phyloP scores from a whole-genome alignment of 2,797 vertebrate species.

The Lagocephalus sceleratus region DNA sequence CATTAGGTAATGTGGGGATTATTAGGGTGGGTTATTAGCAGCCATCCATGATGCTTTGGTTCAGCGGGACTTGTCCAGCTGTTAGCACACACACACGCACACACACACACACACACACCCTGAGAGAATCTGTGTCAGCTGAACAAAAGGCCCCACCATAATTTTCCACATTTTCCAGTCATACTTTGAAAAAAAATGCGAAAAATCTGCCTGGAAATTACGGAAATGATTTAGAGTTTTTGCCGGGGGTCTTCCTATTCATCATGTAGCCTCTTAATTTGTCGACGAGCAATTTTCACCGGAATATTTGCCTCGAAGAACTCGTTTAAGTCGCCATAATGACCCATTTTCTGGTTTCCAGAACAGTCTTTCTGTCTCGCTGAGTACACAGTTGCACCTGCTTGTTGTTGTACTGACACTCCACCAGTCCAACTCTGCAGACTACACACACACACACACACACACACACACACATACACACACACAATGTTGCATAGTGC shows the following conservation, averaged over 20 bases:
- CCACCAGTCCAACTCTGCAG: slow-evolving; percentile 56
- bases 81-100: slow-evolving; percentile 51
- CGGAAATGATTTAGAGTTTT: slow-evolving; percentile 52
- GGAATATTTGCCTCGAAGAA: slow-evolving; percentile 23
- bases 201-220: slow-evolving; percentile 32
- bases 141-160: slow-evolving; percentile 13
- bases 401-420: slow-evolving; percentile 38
- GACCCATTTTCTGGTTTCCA: slow-evolving; percentile 9
- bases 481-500: no score
- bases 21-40: slow-evolving; percentile 76
- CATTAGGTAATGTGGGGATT: slow-evolving; percentile 66
- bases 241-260: slow-evolving; percentile 55
- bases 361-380: background rate
- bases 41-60: slow-evolving; percentile 66
- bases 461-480: slow-evolving; percentile 15
- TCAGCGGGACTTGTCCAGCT: slow-evolving; percentile 66
- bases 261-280: slow-evolving; percentile 51
- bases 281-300: slow-evolving; percentile 36
- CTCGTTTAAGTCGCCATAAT: slow-evolving; percentile 28
- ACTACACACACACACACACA: no score
- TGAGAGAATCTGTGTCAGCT: slow-evolving; percentile 20
- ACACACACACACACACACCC: slow-evolving; percentile 29
- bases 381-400: slow-evolving; percentile 49
- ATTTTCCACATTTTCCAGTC: slow-evolving; percentile 51
- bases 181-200: background rate